Conservation (phyloP, 1,140 invertebrate species). For the Nephotettix cincticeps region DNA sequence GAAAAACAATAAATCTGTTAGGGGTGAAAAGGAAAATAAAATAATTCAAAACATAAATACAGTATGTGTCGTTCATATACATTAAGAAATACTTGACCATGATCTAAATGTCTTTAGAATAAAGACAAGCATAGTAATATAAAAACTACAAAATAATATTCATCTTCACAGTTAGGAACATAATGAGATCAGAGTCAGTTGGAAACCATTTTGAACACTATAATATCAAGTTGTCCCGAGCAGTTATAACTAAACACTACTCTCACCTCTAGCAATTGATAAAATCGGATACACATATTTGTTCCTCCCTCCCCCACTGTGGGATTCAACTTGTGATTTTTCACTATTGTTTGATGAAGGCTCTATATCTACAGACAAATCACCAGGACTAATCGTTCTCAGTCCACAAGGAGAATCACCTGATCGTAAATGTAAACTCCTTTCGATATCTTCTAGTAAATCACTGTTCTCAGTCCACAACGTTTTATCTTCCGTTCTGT, state of each 20-base stretch:
- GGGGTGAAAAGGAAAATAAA: no score
- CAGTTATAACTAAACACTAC: slow-evolving; percentile 31
- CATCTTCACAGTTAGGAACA: slow-evolving; percentile 4
- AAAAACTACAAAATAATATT: no score
- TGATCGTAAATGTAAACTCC: slow-evolving; percentile 10
- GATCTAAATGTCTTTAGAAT: no score
- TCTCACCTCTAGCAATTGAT: slow-evolving; percentile 34
- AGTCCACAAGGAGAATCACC: neutral
- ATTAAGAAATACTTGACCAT: no score
- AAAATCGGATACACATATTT: slow-evolving; percentile 36
- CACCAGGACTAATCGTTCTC: neutral
- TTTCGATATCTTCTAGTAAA: slow-evolving; percentile 38
- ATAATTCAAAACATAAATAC: no score
- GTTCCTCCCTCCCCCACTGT: slow-evolving; percentile 11
- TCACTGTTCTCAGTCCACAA: slow-evolving; percentile 29
- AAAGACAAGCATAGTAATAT: no score
- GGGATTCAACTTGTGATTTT: neutral
- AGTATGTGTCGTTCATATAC: no score
- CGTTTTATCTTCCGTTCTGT: slow-evolving; percentile 27
- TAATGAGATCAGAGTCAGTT: slow-evolving; percentile 18
- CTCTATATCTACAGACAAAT: neutral
- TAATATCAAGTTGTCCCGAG: neutral
- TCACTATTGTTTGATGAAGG: neutral
- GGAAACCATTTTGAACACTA: slow-evolving; percentile 19
- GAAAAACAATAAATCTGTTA: no score